Evolutionary conservation across 2,888 invertebrate species (phyloP), one percentile per base, ranked within the genome.

Genomic region (Erannis defoliaria): DNA sequence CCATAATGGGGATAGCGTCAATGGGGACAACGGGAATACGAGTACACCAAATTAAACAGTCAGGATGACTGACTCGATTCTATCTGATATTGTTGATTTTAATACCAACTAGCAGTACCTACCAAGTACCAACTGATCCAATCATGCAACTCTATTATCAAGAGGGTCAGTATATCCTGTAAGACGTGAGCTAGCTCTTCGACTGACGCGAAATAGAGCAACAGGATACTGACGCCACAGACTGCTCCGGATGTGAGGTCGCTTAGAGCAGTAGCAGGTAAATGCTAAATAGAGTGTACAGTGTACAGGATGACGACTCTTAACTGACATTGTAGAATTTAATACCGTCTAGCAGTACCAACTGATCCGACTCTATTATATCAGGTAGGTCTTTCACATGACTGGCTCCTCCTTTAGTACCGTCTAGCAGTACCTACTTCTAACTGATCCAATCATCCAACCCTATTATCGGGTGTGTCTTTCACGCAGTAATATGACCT

Each of bases 181-280:
- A 94, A 1, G 96, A 96, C 0, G 96, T 94, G 10, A 96, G 82
- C 0, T 96, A 94, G 4, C 96, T 23, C 5, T 23, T 23, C 96
- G 0, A 94, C 78, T 1, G 94, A 92, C 1, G 96, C 96, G 16
- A 96, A 88, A 33, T 95, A 86, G 21, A 97, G 86, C 0, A 96
- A 96, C 43, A 97, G 88, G 8, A 94, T 94, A 55, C 97, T 96
- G 62, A 97, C 94, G 1, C 96, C 96, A 75, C 97, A 95, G 0
- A 97, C 95, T 0, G 96, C 96, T 2, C 97, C 97, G 0, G 96
- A 96, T 0, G 96, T 96, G 40, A 97, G 94, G 78, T 97, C 97
- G 71, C 96, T 96, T 5, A 97, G 81, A 0, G 97, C 95, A 0
- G 95, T 94, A 0, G 97, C 97, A 0, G 96, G 94, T 65, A 93